Percentiles rank a stretch among this genome's conserved stretches.
Evolutionary conservation across 2,797 vertebrate species (phyloP).

Genomic region (Morus bassanus): DNA sequence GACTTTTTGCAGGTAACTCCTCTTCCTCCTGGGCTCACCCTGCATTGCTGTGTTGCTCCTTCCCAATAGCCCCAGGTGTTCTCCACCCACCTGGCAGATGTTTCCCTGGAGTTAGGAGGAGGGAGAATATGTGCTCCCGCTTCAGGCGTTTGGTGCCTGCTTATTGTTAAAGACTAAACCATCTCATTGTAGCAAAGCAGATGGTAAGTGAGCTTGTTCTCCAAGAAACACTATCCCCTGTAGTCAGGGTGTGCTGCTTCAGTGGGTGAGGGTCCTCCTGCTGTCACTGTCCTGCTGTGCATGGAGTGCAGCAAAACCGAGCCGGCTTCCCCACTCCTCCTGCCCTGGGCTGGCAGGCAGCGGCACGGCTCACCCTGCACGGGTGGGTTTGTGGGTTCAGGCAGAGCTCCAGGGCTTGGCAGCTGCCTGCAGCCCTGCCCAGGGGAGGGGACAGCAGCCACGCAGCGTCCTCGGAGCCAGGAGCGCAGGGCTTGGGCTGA

Average conservation of each 20-base stretch:
- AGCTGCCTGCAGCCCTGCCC: neutral
- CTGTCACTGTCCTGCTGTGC: neutral
- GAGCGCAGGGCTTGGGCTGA: neutral
- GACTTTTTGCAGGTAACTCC: neutral
- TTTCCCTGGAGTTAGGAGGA: neutral
- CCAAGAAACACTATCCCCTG: fast-evolving
- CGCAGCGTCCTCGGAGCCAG: fast-evolving
- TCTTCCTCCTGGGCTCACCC: neutral
- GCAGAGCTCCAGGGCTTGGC: neutral
- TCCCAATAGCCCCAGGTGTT: neutral
- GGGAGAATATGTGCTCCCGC: neutral
- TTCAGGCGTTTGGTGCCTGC: neutral
- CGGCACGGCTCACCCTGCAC: fast-evolving
- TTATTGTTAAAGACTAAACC: neutral
- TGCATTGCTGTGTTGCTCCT: fast-evolving
- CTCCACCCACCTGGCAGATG: neutral
- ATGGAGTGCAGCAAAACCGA: fast-evolving
- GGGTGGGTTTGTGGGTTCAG: neutral
- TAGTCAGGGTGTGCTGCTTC: neutral
- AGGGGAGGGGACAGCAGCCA: neutral
- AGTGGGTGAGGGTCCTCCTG: neutral
- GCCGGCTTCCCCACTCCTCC: neutral
- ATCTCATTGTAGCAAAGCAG: neutral
- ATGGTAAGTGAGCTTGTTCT: neutral
- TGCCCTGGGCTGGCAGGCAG: neutral